phyloP scores from a whole-genome alignment of 2,113 vertebrate species.

The Marmota flaviventris region DNA sequence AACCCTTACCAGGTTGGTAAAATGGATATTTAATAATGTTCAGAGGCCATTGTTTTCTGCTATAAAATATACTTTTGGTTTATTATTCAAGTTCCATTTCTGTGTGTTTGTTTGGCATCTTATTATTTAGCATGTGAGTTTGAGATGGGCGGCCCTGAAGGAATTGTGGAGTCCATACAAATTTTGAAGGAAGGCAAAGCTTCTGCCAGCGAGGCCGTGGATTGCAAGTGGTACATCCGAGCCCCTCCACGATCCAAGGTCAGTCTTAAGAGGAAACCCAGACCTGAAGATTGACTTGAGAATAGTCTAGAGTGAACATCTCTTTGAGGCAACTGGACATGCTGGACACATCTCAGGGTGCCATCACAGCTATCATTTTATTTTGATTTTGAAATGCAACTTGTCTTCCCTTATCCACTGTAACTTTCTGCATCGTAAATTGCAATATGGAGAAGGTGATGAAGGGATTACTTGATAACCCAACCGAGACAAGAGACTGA shows the following conservation, averaged over 20 bases:
- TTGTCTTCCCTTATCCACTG: constrained; percentile 53
- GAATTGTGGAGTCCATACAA: constrained; percentile 98
- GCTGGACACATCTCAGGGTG: constrained; percentile 57
- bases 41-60: constrained; percentile 74
- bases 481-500: constrained; percentile 60
- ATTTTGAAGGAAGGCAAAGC: constrained; percentile 98
- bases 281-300: constrained; percentile 72
- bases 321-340: constrained; percentile 34
- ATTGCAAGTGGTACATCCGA: constrained; percentile 99
- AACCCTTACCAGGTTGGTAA: constrained; percentile 98
- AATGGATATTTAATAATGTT: constrained; percentile 79
- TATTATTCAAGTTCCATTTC: constrained; percentile 86
- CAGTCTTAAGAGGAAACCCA: constrained; percentile 84
- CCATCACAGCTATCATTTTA: constrained; percentile 57
- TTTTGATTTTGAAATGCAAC: constrained; percentile 56
- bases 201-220: constrained; percentile 94
- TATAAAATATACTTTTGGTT: constrained; percentile 83
- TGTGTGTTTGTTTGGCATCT: constrained; percentile 83
- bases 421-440: constrained; percentile 51
- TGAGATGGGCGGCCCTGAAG: constrained; percentile 98
- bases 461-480: neutral
- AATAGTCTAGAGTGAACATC: constrained; percentile 39
- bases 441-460: neutral
- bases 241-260: constrained; percentile 98
- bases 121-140: constrained; percentile 96